These are phyloP conservation scores for Diglossa brunneiventris DNA, from an alignment of 2,113 vertebrate species.

Conservation along the genomic window DNA sequence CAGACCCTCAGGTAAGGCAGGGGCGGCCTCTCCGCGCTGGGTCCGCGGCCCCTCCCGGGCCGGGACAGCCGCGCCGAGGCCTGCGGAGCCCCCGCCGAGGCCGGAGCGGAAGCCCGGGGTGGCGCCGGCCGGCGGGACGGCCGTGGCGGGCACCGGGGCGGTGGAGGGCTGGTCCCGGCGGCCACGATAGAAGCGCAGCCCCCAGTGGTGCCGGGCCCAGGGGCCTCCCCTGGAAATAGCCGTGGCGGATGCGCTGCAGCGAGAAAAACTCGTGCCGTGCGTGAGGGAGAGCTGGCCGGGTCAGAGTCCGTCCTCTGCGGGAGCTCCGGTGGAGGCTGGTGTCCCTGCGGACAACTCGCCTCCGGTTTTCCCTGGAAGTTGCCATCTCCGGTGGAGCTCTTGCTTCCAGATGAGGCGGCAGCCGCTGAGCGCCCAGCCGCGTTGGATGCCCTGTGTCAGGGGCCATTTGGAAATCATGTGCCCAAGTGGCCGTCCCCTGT, in stretches of 20 bases:
- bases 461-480: fast-evolving
- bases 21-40: not conserved
- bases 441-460: fast-evolving
- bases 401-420: fast-evolving
- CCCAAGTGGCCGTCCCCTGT: fast-evolving
- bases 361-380: fast-evolving
- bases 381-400: not conserved
- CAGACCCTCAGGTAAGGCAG: slow-evolving; percentile 72
- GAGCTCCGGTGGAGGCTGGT: not conserved
- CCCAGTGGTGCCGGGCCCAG: not conserved
- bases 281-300: not conserved
- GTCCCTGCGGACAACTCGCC: fast-evolving
- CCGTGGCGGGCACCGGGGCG: no score
- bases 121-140: not conserved
- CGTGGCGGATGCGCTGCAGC: fast-evolving
- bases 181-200: not conserved
- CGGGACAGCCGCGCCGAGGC: not conserved
- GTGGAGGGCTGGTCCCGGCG: not conserved
- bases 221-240: not conserved
- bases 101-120: not conserved
- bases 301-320: not conserved
- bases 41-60: not conserved
- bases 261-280: not conserved
- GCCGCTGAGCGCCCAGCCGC: not conserved
- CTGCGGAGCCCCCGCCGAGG: not conserved